Evolutionary conservation across 2,797 vertebrate species (phyloP), one percentile per base, ranked within the genome.

Genomic region (Pangasius macronema): DNA sequence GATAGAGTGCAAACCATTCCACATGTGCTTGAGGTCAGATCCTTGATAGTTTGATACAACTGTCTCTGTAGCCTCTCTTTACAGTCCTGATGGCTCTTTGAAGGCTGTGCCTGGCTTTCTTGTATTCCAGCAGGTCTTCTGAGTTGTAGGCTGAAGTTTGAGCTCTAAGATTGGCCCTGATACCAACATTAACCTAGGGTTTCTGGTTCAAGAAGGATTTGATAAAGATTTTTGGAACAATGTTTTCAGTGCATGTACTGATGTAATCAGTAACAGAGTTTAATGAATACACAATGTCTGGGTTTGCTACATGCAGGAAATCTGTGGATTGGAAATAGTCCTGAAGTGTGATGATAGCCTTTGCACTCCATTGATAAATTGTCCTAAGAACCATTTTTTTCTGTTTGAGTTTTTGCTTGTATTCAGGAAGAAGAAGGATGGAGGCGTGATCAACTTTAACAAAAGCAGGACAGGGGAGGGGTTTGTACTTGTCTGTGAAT

Each of bases 181-280:
- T 16, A 36, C 67, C 81, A 83, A 11, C 42, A 46, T 27, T 82
- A 7, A 82, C n/a, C 42, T 24, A 82, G 18, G 33, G 59, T 82
- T 82, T 63, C 39, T 68, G 5, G 42, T 65, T 68, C 3, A 27
- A 42, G n/a, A 83, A 83, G 24, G 46, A 8, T 68, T 33, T 83
- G 61, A 65, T 24, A n/a, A 22, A 10, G 22, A n/a, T 67, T 83
- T 67, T 68, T 49, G 27, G 82, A 51, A 49, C 61, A 67, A 83
- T 67, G 24, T 49, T 42, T 13, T 67, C 82, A 55, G 82, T 70
- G 63, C 63, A 68, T 3, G 30, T 68, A 68, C 63, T 83, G 57
- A 49, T 82, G 59, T 82, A 83, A 36, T 36, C 16, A 1, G 67
- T 63, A 14, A 36, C 20, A 30, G 49, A 57, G 82, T 72, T 30